phyloP scores from a whole-genome alignment of 2,888 invertebrate species.

The Tolmerus cingulatus region DNA sequence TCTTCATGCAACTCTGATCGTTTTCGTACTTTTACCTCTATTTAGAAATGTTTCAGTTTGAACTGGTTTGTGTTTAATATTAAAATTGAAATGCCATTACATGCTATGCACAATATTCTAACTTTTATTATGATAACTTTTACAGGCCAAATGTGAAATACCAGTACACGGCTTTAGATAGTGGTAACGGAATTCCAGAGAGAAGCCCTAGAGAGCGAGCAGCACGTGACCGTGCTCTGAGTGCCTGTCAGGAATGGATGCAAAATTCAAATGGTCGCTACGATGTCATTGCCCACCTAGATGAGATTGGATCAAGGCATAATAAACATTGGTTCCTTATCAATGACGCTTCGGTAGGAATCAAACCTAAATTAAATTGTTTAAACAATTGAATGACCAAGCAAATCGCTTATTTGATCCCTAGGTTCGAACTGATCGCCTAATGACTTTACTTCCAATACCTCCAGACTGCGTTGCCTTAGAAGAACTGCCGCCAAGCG shows the following conservation, averaged over 20 bases:
- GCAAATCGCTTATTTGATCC: background rate
- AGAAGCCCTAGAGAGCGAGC: conserved; percentile 72
- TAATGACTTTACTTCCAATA: conserved; percentile 62
- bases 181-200: conserved; percentile 68
- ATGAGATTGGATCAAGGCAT: conserved; percentile 82
- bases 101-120: background rate
- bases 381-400: background rate
- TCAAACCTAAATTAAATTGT: conserved; percentile 29
- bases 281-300: conserved; percentile 79
- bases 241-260: conserved; percentile 69
- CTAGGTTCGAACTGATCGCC: conserved; percentile 63
- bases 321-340: conserved; percentile 93
- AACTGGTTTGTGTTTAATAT: background rate
- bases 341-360: conserved; percentile 75
- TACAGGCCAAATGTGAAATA: conserved; percentile 62
- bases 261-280: conserved; percentile 74
- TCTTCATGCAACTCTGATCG: background rate
- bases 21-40: background rate
- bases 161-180: conserved; percentile 74
- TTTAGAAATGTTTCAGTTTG: background rate
- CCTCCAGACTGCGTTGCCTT: conserved; percentile 63
- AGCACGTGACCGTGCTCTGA: conserved; percentile 72
- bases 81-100: background rate
- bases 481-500: conserved; percentile 67
- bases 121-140: background rate